Base-by-base conservation (phyloP, 2,113 vertebrate genomes). In the Bubo scandiacus region DNA sequence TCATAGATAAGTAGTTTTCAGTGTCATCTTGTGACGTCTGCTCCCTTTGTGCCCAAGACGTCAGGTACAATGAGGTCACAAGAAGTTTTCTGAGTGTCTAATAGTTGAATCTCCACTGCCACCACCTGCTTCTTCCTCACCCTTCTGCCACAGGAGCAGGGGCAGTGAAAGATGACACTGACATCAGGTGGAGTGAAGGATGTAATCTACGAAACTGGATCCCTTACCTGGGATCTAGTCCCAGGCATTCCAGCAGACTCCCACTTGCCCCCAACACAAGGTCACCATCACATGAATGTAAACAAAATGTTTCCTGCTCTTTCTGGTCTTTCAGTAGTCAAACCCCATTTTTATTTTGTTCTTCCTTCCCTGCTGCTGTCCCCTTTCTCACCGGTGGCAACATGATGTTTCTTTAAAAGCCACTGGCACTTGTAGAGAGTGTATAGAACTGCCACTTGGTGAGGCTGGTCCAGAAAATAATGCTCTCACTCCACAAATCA, bases 271-370 rank as follows among this genome's bases (percentile, higher is more conserved):
- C 14, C 10, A 80, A 5, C 23, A 40, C 14, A 26, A 20, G 10
- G 11, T 45, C 30, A 86, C 20, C 10, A 23, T 22, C 19, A 22
- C 3, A 83, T 5, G 7, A 81, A 70, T 43, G 14, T 26, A 73
- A 89, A 26, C 6, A 7, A 27, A 71, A 49, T 5, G 0, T 5
- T 84, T 94, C 25, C 32, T 26, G 23, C 27, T 3, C 4, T 63
- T 91, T 84, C 18, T 21, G 20, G 15, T 9, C 16, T 51, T 70
- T 65, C 2, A 19, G 29, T 2, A 70, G 3, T 4, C 10, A 34
- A 15, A 19, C 0, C 1, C 3, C 26, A 23, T 57, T 62, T 70
- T 22, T 2, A 0, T 36, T 40, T 65, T 52, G 27, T 70, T 27
- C 3, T 51, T 74, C 10, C 26, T 75, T 75, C 21, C 3, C 30